Percentiles rank a stretch among this genome's conserved stretches.
phyloP scores from a whole-genome alignment of 2,888 invertebrate species.

The Ophraella communa region DNA sequence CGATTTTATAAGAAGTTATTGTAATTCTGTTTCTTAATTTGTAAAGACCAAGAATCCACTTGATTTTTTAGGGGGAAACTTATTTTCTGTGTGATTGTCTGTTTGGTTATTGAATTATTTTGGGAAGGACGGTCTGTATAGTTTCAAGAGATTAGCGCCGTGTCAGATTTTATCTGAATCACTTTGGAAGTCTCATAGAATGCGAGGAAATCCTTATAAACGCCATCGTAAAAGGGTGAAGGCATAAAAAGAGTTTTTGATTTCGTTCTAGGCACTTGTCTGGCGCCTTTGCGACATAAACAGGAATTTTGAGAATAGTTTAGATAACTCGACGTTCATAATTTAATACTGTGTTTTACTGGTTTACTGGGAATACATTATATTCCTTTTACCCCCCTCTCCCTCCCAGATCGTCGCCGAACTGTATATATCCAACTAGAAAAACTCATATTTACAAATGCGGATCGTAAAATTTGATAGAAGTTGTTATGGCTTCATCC shows the following conservation, averaged over 20 bases:
- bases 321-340: slow-evolving; percentile 31
- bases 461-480: slow-evolving; percentile 21
- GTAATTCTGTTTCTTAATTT: no score
- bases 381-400: slow-evolving; percentile 1
- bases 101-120: no score
- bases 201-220: slow-evolving; percentile 27
- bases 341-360: slow-evolving; percentile 32
- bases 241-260: slow-evolving; percentile 30
- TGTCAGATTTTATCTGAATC: slow-evolving; percentile 20
- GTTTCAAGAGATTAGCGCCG: slow-evolving; percentile 1
- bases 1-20: no score
- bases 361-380: slow-evolving; percentile 29
- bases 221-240: slow-evolving; percentile 26
- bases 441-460: slow-evolving; percentile 23
- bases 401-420: slow-evolving; percentile 16
- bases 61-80: no score
- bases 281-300: slow-evolving; percentile 36
- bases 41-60: no score
- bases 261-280: slow-evolving; percentile 26
- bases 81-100: no score
- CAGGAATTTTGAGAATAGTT: slow-evolving; percentile 31
- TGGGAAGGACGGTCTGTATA: no score
- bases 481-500: slow-evolving; percentile 24
- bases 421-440: slow-evolving; percentile 25
- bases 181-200: slow-evolving; percentile 13